Evolutionary conservation across 2,797 vertebrate species (phyloP).

Genomic region (Pangasius mekongensis): DNA sequence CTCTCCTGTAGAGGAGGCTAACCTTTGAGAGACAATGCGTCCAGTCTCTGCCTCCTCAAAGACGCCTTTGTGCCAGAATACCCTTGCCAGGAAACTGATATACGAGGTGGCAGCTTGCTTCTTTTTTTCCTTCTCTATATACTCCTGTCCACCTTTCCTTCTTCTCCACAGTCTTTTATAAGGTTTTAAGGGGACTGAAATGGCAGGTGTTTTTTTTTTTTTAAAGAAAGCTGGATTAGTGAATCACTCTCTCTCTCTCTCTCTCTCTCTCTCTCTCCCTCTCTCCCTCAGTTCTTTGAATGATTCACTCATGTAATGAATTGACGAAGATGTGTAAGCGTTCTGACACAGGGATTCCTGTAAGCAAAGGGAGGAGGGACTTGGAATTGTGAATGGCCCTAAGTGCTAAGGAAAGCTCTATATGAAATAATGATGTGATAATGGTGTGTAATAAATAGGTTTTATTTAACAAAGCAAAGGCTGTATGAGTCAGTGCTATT

Average conservation of each 20-base stretch:
- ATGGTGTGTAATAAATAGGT: background rate
- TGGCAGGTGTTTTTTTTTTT: constrained; percentile 43
- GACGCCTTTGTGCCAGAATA: constrained; percentile 79
- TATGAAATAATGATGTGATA: background rate
- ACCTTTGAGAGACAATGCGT: constrained; percentile 83
- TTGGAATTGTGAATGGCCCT: constrained; percentile 14
- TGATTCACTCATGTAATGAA: constrained; percentile 14
- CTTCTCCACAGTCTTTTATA: constrained; percentile 46
- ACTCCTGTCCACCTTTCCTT: constrained; percentile 39
- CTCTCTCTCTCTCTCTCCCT: background rate
- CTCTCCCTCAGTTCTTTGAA: constrained; percentile 12
- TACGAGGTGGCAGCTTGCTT: constrained; percentile 72
- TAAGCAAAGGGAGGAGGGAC: constrained; percentile 6
- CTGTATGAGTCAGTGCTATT: background rate
- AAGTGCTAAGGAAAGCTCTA: constrained; percentile 1
- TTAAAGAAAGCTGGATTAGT: constrained; percentile 36
- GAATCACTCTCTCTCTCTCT: constrained; percentile 32
- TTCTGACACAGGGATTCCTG: constrained; percentile 24
- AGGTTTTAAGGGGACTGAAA: constrained; percentile 49
- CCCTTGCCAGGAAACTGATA: constrained; percentile 81
- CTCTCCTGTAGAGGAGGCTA: constrained; percentile 72
- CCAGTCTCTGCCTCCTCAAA: constrained; percentile 82
- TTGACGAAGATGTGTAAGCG: constrained; percentile 13
- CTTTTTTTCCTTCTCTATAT: constrained; percentile 58
- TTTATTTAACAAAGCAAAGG: background rate